These are phyloP conservation scores for Lepidocolaptes lacrymiger DNA, from an alignment of 2,797 vertebrate species.

Conservation along the genomic window DNA sequence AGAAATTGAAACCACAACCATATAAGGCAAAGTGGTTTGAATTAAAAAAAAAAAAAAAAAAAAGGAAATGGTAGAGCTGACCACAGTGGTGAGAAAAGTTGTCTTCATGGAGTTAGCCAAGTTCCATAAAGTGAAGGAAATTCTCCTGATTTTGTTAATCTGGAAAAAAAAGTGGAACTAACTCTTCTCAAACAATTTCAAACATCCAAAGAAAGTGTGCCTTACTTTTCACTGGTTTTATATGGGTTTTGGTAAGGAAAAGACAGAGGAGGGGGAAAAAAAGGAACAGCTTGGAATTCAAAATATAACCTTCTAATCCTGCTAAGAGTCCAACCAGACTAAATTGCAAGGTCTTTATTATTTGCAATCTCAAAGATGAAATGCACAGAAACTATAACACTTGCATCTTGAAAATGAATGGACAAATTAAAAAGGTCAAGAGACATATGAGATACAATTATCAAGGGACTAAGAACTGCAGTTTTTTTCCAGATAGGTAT, in stretches of 20 bases:
- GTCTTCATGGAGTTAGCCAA: rapidly evolving
- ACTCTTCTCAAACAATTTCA: not conserved
- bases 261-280: too few relatives aligned
- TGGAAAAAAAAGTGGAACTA: rapidly evolving
- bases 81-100: not conserved
- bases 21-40: rapidly evolving
- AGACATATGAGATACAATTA: not conserved
- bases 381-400: not conserved
- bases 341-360: not conserved
- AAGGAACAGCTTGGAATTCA: not conserved
- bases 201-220: rapidly evolving
- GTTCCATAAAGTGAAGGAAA: not conserved
- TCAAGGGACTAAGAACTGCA: rapidly evolving
- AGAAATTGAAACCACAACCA: not conserved
- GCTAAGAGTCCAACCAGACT: not conserved
- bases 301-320: not conserved
- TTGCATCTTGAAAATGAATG: not conserved
- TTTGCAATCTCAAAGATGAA: not conserved
- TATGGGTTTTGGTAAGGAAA: not conserved
- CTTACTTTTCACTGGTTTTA: not conserved
- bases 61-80: not conserved
- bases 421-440: not conserved
- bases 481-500: not conserved
- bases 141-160: not conserved
- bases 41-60: not conserved